Percentiles rank a stretch among this genome's conserved stretches.
phyloP scores from a whole-genome alignment of 2,888 invertebrate genomes.

The Trichogramma dendrolimi region DNA sequence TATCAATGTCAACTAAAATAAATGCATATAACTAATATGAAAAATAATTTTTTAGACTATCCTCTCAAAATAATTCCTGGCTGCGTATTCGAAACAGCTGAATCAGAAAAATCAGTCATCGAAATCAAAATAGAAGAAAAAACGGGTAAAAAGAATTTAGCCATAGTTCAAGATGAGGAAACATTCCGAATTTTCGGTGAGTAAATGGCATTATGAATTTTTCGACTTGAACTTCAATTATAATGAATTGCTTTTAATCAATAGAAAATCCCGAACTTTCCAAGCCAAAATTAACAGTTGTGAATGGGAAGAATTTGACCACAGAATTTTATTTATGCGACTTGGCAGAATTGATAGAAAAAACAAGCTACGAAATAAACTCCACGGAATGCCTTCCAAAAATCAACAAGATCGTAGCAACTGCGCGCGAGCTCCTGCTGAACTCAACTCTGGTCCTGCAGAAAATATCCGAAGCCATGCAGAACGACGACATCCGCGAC shows the following conservation, averaged over 20 bases:
- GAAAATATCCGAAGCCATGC: slow-evolving; percentile 44
- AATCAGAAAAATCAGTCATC: slow-evolving; percentile 44
- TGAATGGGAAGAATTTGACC: slow-evolving; percentile 40
- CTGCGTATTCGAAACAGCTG: slow-evolving; percentile 38
- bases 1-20: background rate
- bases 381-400: slow-evolving; percentile 38
- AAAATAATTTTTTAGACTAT: slow-evolving; percentile 31
- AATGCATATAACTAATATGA: background rate
- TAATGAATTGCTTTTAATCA: slow-evolving; percentile 18
- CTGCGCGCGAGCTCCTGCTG: slow-evolving; percentile 43
- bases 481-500: slow-evolving; percentile 48
- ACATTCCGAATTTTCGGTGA: slow-evolving; percentile 46
- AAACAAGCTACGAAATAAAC: slow-evolving; percentile 42
- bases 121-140: slow-evolving; percentile 45
- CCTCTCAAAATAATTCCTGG: slow-evolving; percentile 42
- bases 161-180: slow-evolving; percentile 47
- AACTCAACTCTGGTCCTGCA: slow-evolving; percentile 41
- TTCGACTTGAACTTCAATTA: slow-evolving; percentile 4
- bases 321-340: slow-evolving; percentile 44
- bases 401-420: slow-evolving; percentile 47
- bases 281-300: slow-evolving; percentile 43
- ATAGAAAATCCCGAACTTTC: slow-evolving; percentile 48
- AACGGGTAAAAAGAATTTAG: slow-evolving; percentile 45
- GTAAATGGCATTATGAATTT: background rate
- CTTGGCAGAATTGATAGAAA: slow-evolving; percentile 39